A percentile compares a stretch with the other conserved stretches of the same genome.
Conservation (phyloP, 2,888 invertebrate species). For the Cenopis cana region DNA sequence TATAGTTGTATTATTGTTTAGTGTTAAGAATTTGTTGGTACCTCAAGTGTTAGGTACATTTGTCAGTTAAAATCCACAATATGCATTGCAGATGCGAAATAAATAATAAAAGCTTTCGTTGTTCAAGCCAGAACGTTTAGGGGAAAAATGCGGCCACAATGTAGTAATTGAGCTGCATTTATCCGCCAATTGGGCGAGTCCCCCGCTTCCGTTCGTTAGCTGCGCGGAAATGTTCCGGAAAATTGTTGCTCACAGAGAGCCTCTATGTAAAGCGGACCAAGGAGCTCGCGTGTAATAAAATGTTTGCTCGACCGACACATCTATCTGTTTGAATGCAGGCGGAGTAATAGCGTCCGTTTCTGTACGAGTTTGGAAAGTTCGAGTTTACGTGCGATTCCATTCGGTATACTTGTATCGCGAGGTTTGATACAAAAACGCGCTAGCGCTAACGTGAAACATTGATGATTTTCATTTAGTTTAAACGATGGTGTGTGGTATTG, state of each 20-base stretch:
- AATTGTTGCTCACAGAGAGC: conserved; percentile 75
- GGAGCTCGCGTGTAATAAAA: conserved; percentile 51
- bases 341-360: conserved; percentile 37
- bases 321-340: conserved; percentile 41
- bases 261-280: conserved; percentile 68
- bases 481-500: neutral
- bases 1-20: no score
- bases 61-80: neutral
- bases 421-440: conserved; percentile 2
- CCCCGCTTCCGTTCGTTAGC: conserved; percentile 82
- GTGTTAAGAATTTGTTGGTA: no score
- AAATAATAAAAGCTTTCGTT: conserved; percentile 55
- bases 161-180: conserved; percentile 81
- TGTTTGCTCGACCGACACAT: conserved; percentile 41
- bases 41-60: neutral
- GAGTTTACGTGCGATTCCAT: conserved; percentile 15
- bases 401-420: neutral
- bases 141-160: conserved; percentile 78
- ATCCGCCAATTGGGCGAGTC: conserved; percentile 79
- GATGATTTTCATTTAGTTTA: neutral
- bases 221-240: conserved; percentile 79
- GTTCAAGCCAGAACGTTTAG: conserved; percentile 65
- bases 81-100: conserved; percentile 25
- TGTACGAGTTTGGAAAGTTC: conserved; percentile 23
- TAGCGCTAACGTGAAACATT: neutral